These are phyloP conservation scores for Eristalinus sepulchralis DNA, from an alignment of 2,888 invertebrate genomes.

Conservation along the genomic window DNA sequence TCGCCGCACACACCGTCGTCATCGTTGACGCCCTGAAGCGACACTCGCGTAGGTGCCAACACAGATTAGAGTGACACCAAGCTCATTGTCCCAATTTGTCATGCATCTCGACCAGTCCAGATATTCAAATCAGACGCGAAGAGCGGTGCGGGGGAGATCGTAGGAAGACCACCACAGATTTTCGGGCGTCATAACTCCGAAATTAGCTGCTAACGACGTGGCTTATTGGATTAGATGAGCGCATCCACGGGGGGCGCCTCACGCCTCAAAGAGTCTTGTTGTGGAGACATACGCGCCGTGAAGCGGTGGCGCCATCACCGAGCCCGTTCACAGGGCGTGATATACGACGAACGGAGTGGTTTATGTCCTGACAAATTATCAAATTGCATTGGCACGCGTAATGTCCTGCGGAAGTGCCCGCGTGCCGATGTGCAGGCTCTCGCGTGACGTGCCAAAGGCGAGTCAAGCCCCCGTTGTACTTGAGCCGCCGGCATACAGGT, in stretches of 20 bases:
- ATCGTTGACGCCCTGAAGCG: too few species aligned
- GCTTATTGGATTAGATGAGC: conserved; percentile 27
- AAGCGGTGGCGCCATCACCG: conserved; percentile 4
- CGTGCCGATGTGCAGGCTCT: neutral
- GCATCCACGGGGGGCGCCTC: neutral
- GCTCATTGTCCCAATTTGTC: neutral
- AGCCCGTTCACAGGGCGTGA: neutral
- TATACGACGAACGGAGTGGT: conserved; percentile 2
- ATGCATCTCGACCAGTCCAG: neutral
- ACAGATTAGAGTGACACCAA: neutral
- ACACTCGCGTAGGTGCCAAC: neutral
- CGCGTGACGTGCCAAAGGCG: conserved; percentile 4
- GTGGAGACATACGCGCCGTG: neutral
- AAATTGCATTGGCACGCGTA: conserved; percentile 39
- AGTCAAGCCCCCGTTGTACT: conserved; percentile 9
- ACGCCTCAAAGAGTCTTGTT: neutral
- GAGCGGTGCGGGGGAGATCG: neutral
- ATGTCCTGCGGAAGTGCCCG: neutral
- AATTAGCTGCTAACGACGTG: conserved; percentile 28
- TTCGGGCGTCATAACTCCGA: neutral
- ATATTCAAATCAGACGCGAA: neutral
- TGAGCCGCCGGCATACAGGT: neutral
- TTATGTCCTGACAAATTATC: conserved; percentile 23
- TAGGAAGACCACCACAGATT: neutral
- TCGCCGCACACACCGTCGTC: too few species aligned